Conservation (phyloP, 2,113 vertebrate genomes). For the Lontra canadensis region DNA sequence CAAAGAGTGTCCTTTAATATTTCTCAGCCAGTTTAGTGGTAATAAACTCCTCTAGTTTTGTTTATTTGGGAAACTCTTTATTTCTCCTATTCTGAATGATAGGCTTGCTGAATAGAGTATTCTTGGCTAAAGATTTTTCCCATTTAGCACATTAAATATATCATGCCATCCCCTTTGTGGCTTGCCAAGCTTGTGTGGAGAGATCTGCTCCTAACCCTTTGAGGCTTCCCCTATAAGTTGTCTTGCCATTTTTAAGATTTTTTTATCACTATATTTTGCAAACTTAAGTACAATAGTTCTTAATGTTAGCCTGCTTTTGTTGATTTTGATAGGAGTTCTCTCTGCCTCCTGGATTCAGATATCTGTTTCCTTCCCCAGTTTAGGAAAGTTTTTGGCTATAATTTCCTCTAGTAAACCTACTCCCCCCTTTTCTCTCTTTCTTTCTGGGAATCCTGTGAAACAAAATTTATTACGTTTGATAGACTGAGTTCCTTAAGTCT, state of each 20-base stretch:
- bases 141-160: neutral
- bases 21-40: neutral
- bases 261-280: neutral
- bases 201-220: neutral
- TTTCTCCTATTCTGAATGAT: neutral
- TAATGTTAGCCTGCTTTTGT: neutral
- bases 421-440: neutral
- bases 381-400: neutral
- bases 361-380: neutral
- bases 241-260: neutral
- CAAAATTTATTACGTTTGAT: neutral
- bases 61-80: neutral
- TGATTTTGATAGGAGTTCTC: neutral
- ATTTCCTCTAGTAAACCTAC: neutral
- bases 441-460: neutral
- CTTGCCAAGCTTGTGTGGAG: neutral
- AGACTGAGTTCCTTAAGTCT: neutral
- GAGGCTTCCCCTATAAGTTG: neutral
- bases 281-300: neutral
- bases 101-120: neutral
- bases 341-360: neutral
- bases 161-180: neutral
- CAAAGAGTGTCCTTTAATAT: neutral
- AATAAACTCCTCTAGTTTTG: neutral
- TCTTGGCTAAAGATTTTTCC: neutral